Percentiles rank a stretch among this genome's conserved stretches.
These are phyloP conservation scores for Trachythela sp. DNA, from an alignment of 64 coral and sea anemone species.

Conservation along the genomic window DNA sequence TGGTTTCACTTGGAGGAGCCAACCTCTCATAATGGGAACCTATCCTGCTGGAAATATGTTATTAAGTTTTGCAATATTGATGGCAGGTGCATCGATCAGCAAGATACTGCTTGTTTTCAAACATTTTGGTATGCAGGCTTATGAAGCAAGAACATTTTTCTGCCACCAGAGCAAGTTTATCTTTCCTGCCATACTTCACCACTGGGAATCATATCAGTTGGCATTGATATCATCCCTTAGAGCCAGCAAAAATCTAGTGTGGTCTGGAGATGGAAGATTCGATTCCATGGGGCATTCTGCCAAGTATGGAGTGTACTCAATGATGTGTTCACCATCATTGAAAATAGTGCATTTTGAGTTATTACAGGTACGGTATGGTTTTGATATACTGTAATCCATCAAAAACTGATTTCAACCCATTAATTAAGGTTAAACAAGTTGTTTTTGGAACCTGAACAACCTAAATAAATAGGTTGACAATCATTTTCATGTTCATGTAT, in stretches of 20 bases:
- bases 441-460: too few species aligned
- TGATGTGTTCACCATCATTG: too few species aligned
- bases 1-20: conserved; percentile 8
- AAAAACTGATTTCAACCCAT: too few species aligned
- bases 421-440: too few species aligned
- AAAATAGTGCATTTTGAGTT: too few species aligned
- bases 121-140: neutral
- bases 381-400: too few species aligned
- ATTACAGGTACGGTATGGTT: too few species aligned
- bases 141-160: neutral
- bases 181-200: neutral
- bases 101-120: neutral
- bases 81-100: neutral
- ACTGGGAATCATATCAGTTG: neutral
- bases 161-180: neutral
- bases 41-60: neutral
- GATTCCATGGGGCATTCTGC: neutral
- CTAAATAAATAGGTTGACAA: too few species aligned
- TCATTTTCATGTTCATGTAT: too few species aligned
- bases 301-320: neutral
- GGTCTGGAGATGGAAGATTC: neutral
- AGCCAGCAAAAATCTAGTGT: neutral
- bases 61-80: neutral
- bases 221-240: neutral
- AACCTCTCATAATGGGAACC: neutral